Evolutionary conservation across 2,888 invertebrate species (phyloP).

Genomic region (Tachina fera): DNA sequence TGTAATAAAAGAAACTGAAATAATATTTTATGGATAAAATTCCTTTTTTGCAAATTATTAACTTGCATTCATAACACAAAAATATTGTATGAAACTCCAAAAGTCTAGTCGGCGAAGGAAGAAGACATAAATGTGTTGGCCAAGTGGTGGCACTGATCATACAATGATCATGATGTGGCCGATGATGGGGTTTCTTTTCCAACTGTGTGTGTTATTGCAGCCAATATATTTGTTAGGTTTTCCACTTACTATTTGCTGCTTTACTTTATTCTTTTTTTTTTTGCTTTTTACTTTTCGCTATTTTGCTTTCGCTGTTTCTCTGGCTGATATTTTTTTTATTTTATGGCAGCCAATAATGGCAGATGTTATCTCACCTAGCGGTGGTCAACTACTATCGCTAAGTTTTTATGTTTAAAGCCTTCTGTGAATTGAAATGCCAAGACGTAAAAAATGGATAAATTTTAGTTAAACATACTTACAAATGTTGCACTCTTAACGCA

Average conservation of each 20-base stretch:
- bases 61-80: conserved; percentile 8
- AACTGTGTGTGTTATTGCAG: conserved; percentile 40
- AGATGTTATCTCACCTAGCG: conserved; percentile 66
- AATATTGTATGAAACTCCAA: not conserved
- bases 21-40: conserved; percentile 56
- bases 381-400: conserved; percentile 64
- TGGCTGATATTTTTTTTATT: conserved; percentile 3
- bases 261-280: conserved; percentile 4
- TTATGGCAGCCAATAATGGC: conserved; percentile 57
- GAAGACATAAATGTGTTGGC: conserved; percentile 9
- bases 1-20: conserved; percentile 53
- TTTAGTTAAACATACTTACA: conserved; percentile 27
- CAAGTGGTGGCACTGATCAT: conserved; percentile 28
- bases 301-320: conserved; percentile 5
- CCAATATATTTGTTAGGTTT: conserved; percentile 28
- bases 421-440: conserved; percentile 54
- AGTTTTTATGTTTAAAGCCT: conserved; percentile 57
- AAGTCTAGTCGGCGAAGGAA: not conserved
- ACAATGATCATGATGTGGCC: conserved; percentile 19
- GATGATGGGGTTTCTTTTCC: conserved; percentile 54
- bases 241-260: conserved; percentile 34
- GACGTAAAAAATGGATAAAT: conserved; percentile 7
- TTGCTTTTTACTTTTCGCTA: conserved; percentile 9
- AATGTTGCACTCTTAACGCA: conserved; percentile 9
- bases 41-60: conserved; percentile 30